Base-by-base conservation (phyloP, 2,797 vertebrate genomes). In the Eospalax fontanierii region DNA sequence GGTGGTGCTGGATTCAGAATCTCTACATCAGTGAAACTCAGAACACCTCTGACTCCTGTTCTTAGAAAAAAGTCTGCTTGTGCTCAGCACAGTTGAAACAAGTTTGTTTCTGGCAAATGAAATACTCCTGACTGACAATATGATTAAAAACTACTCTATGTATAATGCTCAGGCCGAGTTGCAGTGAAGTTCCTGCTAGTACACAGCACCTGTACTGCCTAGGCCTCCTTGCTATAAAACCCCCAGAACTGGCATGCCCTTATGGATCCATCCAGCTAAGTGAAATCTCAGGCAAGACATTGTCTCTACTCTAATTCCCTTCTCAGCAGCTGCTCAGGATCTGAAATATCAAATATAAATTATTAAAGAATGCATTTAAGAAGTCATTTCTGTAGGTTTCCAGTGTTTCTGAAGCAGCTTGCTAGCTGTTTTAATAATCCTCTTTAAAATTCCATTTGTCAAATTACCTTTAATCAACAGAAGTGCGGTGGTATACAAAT, bases 401-500 rank as follows among this genome's bases (percentile, higher is more conserved):
- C 59, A 35, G 33, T 90, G 89, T 87, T 94, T 94, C 86, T 75
- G 68, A 78, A 40, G 57, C 33, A 87, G 38, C 30, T 74, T 85
- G 66, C 38, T 68, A 91, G 80, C 40, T 87, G 21, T 81, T 96
- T 91, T 95, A 95, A 95, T 93, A 89, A 63, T 83, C 50, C 65
- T 86, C 43, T 87, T 95, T 91, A 74, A 84, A 86, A 87, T 92
- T 79, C 40, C 88, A 95, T 85, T 92, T 91, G 75, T 95, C 90
- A 95, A 82, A 96, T 89, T 92, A 92, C 75, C 81, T 96, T 92
- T 91, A 93, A 96, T 95, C 92, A 96, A 46, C 79, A 95, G 54
- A 78, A 95, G 81, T 89, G 68, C 73, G 38, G 73, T 71, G 80
- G 35, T 38, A 40, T 6, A 87, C 50, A 93, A 81, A 89, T 71